Percentiles rank a stretch among this genome's conserved stretches.
Evolutionary conservation across 1,140 invertebrate genomes (phyloP).

Genomic region (Apis mellifera): DNA sequence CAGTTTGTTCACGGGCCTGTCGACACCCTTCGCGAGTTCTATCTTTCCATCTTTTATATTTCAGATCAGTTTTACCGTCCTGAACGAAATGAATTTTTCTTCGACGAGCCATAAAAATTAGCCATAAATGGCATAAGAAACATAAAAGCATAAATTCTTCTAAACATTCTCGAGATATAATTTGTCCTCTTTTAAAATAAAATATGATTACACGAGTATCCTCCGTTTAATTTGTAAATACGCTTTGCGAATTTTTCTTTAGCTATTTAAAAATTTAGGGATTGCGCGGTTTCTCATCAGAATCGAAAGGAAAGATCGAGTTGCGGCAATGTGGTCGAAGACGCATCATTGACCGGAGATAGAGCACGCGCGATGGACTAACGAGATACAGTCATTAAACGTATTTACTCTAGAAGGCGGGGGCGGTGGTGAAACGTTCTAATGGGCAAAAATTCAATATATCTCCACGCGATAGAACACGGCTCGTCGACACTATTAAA

Average conservation of each 20-base stretch:
- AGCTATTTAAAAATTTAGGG: not conserved
- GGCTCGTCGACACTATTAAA: constrained; percentile 72
- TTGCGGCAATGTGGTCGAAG: constrained; percentile 26
- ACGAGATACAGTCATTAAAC: constrained; percentile 77
- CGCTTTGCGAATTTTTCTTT: too few species aligned
- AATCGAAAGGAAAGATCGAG: constrained; percentile 33
- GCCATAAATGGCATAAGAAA: too few species aligned
- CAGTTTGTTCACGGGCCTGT: constrained; percentile 22
- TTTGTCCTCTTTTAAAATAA: too few species aligned
- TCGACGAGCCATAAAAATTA: too few species aligned
- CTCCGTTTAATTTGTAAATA: too few species aligned
- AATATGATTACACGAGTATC: too few species aligned
- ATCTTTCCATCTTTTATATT: too few species aligned
- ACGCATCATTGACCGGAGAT: constrained; percentile 53
- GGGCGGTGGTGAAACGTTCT: constrained; percentile 54
- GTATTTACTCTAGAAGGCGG: constrained; percentile 76
- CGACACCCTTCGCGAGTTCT: not conserved
- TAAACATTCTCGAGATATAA: too few species aligned
- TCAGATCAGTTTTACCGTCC: too few species aligned
- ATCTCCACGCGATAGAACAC: constrained; percentile 77
- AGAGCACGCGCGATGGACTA: constrained; percentile 71
- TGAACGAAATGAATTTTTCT: too few species aligned
- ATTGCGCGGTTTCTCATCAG: not conserved
- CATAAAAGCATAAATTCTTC: too few species aligned
- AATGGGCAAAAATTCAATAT: constrained; percentile 78